Percentiles rank a stretch among this genome's conserved stretches.
Evolutionary conservation across 1,140 invertebrate genomes (phyloP).

Genomic region (Aphelinus certus): DNA sequence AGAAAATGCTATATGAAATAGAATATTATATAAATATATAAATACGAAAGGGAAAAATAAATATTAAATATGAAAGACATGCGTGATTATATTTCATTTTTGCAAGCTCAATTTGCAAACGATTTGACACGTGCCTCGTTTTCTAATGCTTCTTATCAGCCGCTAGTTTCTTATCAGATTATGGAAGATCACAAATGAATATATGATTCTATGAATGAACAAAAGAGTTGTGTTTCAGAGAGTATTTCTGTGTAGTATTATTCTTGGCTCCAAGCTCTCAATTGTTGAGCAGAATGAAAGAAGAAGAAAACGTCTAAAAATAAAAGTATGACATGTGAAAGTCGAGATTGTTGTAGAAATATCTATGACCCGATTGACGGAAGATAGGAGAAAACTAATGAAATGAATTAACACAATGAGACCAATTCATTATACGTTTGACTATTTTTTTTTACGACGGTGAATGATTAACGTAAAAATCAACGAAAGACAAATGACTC

Average conservation of each 20-base stretch:
- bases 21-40: constrained; percentile 67
- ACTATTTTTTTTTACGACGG: no score
- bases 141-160: neutral
- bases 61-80: constrained; percentile 66
- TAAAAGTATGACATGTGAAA: neutral
- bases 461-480: no score
- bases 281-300: neutral
- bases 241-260: constrained; percentile 3
- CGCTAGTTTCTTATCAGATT: no score
- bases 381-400: no score
- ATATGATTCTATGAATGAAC: constrained; percentile 40
- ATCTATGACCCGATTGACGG: no score
- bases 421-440: no score
- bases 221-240: constrained; percentile 16
- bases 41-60: constrained; percentile 65
- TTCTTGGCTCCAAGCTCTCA: neutral
- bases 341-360: no score
- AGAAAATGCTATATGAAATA: constrained; percentile 58
- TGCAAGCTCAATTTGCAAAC: neutral
- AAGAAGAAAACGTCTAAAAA: constrained; percentile 9
- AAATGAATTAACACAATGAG: no score
- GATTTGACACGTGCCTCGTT: constrained; percentile 7
- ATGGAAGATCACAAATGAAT: neutral
- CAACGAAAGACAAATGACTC: no score
- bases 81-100: constrained; percentile 41